Evolutionary conservation across 2,888 invertebrate genomes (phyloP).

Genomic region (Poecilus cupreus): DNA sequence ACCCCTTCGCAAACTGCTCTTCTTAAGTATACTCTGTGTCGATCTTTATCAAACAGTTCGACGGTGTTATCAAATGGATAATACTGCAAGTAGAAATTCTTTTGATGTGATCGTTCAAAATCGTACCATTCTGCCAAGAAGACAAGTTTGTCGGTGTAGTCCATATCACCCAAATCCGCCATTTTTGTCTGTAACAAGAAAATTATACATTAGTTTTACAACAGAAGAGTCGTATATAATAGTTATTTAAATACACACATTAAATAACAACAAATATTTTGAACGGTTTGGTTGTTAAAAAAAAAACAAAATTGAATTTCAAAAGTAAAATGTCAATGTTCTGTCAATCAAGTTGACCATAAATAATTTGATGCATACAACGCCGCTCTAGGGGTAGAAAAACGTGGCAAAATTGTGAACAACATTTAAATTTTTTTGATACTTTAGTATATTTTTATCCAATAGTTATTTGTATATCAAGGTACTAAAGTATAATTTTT

Average conservation of each 20-base stretch:
- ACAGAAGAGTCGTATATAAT: not conserved
- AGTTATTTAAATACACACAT: too few species aligned
- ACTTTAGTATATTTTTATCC: too few species aligned
- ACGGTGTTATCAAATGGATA: slow-evolving; percentile 86
- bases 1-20: slow-evolving; percentile 82
- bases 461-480: too few species aligned
- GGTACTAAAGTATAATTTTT: too few species aligned
- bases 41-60: slow-evolving; percentile 77
- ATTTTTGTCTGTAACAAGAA: slow-evolving; percentile 60
- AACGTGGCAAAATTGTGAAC: too few species aligned
- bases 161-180: slow-evolving; percentile 71
- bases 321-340: not conserved
- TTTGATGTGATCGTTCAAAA: slow-evolving; percentile 82
- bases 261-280: too few species aligned
- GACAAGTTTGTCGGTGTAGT: slow-evolving; percentile 75
- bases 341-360: not conserved
- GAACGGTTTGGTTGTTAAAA: too few species aligned
- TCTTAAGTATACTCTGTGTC: slow-evolving; percentile 73
- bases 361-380: not conserved
- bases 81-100: slow-evolving; percentile 85
- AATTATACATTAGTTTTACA: not conserved
- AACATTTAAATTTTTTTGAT: too few species aligned
- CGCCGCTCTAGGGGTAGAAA: too few species aligned
- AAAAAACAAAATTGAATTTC: not conserved
- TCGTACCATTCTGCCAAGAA: slow-evolving; percentile 93